Base-by-base conservation (phyloP, 2,888 invertebrate genomes). In the Aricia artaxerxes region DNA sequence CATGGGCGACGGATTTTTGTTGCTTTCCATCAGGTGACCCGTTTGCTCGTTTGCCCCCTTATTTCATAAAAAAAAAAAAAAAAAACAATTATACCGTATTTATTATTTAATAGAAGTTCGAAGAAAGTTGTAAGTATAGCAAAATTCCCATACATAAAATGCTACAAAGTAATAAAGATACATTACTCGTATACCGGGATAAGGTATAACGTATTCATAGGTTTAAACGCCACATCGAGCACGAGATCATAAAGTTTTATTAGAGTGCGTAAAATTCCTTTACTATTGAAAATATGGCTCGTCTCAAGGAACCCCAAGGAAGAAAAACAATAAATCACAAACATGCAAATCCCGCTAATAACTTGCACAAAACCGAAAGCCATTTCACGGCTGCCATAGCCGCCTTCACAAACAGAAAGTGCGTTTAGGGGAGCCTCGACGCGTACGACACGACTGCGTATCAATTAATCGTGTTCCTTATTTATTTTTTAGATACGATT, bases 361-460 rank as follows among this genome's bases (percentile, higher is more conserved):
- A 93, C 91, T 91, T 93, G 93, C 93, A 93, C 91, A 93, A 93
- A 93, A 93, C 93, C 93, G 92, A 93, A 93, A 93, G 90, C 93
- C 91, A 93, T 94, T 94, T 93, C 92, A 92, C 92, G 92, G 90
- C 88, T 83, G 88, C 90, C 92, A 90, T 90, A 91, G 89, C 85
- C 84, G 85, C 83, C 84, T 82, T 80, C 82, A 78, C 82, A 78
- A 75, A 80, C 76, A 80, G 78, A 61, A 76, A 73, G 38, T 77
- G 44, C 31, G 80, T 83, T 83, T 80, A n/a, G 60, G 9, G 53
- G 1, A 1, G 24, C 75, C 81, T 83, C 60, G 16, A 82, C 76
- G 83, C 40, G 6, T 7, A 80, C 83, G 82, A 82, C 61, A 82
- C 84, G 84, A 79, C 35, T 57, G 24, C 38, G 24, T 44, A 53